phyloP scores from a whole-genome alignment of 2,113 vertebrate species.

The Brienomyrus longianalis region DNA sequence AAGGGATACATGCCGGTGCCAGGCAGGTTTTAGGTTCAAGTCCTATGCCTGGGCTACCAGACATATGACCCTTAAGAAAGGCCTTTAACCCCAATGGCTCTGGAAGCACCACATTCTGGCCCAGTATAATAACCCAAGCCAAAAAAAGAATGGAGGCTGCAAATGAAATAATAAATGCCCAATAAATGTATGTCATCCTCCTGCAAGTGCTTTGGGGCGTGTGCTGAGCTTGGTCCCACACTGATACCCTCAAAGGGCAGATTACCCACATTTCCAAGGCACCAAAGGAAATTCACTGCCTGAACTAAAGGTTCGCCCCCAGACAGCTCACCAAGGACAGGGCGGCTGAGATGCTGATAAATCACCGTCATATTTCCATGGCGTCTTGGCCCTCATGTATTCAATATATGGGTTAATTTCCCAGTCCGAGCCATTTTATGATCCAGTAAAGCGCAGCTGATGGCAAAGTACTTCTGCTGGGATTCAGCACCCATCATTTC shows the following conservation, averaged over 20 bases:
- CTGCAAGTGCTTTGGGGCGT: background rate
- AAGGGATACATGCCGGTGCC: background rate
- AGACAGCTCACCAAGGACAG: background rate
- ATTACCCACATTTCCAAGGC: background rate
- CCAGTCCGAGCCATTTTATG: background rate
- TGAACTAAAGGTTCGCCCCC: background rate
- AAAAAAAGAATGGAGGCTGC: no score
- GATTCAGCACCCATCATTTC: background rate
- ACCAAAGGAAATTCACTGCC: background rate
- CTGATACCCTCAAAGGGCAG: background rate
- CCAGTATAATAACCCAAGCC: no score
- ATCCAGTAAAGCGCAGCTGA: background rate
- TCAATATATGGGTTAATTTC: background rate
- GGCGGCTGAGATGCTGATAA: background rate
- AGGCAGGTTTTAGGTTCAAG: background rate
- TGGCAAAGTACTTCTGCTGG: background rate
- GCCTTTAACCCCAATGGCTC: background rate
- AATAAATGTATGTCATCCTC: background rate
- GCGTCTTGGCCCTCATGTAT: background rate
- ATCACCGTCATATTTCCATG: background rate
- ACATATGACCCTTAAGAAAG: background rate
- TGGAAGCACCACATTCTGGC: no score
- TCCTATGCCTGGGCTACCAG: background rate
- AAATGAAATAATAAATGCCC: background rate
- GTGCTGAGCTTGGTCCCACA: background rate